Evolutionary conservation across 2,888 invertebrate genomes (phyloP), one percentile per base, ranked within the genome.

Genomic region (Netelia melanura): DNA sequence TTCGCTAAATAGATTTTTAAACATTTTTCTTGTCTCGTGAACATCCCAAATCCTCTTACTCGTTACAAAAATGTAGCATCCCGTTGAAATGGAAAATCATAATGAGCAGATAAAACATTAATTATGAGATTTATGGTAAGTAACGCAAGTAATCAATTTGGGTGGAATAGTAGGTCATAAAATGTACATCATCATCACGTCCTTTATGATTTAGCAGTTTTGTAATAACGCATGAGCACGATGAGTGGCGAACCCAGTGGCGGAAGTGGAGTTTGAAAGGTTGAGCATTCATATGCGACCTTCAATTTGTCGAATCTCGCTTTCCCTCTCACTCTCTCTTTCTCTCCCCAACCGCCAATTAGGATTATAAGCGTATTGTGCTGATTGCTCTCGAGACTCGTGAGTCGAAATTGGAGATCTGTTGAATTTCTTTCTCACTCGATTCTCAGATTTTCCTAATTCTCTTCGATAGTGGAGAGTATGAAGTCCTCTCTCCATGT

Each of bases 341-440:
- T 56, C n/a, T 2, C 21, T 9, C 58, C 58, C 70, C 71, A 38
- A 84, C 74, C 78, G 81, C 84, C 78, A 81, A 84, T 84, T 84
- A 84, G 75, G 84, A 75, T 72, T 78, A 74, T 81, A 84, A 84
- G 81, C 84, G 81, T 74, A 81, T 84, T 75, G 74, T 74, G 81
- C 81, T 84, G 84, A 84, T 84, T 84, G 84, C 81, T 84, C 78
- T 78, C 77, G 75, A 81, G 81, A 81, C 84, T 78, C 70, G 78
- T 70, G 81, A 75, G 74, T 84, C 81, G 77, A 67, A 85, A 83
- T 82, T 74, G 81, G 52, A 68, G 77, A 83, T 81, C 76, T 74
- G 64, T 71, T 75, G 38, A 48, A 64, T 44, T 38, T 38, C 62
- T 54, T 30, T 38, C 56, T 71, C 67, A 25, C 30, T 58, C 67